A percentile compares a stretch with the other conserved stretches of the same genome.
Conservation (phyloP, 2,113 vertebrate species). For the Actenoides hombroni region DNA sequence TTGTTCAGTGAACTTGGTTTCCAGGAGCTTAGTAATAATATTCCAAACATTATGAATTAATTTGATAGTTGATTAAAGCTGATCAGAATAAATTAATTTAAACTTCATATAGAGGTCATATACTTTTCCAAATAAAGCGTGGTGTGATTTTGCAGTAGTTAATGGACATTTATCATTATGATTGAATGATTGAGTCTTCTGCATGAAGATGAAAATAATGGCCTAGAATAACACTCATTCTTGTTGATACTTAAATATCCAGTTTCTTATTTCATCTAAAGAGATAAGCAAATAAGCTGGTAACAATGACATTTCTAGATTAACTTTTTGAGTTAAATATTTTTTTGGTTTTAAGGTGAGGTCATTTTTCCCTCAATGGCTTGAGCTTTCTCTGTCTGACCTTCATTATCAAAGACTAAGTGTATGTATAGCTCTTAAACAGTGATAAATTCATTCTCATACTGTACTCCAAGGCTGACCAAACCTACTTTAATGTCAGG, state of each 20-base stretch:
- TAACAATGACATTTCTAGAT: background rate
- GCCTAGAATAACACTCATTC: background rate
- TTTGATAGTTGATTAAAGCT: constrained; percentile 46
- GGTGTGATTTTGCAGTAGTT: constrained; percentile 34
- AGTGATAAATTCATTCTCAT: background rate
- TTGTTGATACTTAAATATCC: background rate
- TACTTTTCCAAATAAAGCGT: background rate
- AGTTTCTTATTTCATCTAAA: background rate
- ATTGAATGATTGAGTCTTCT: constrained; percentile 13
- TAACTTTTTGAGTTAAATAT: background rate
- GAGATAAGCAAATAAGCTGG: background rate
- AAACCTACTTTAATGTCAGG: background rate
- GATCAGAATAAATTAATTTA: constrained; percentile 52
- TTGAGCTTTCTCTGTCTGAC: background rate
- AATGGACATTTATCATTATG: constrained; percentile 54
- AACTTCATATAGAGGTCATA: constrained; percentile 33
- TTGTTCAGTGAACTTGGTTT: constrained; percentile 6
- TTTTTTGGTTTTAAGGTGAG: background rate
- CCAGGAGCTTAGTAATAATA: background rate
- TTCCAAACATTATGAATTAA: constrained; percentile 50
- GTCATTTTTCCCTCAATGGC: background rate
- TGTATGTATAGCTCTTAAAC: background rate
- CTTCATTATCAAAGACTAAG: background rate
- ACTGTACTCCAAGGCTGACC: background rate
- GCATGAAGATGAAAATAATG: constrained; percentile 11